Evolutionary conservation across 2,888 invertebrate genomes (phyloP).

Genomic region (Zele albiditarsus): DNA sequence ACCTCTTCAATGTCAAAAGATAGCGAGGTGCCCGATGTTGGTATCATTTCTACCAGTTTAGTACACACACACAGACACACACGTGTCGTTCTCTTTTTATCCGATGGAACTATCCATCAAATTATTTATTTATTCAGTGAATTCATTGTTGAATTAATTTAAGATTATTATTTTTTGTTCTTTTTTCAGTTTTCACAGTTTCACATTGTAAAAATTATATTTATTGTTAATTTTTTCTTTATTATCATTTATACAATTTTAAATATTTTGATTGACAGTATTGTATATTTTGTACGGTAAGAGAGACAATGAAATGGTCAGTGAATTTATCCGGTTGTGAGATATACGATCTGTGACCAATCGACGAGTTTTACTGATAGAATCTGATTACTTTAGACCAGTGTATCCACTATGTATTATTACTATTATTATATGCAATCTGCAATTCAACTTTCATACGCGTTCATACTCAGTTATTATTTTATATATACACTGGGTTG

Average conservation of each 20-base stretch:
- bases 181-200: background rate
- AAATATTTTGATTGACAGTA: background rate
- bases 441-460: conserved; percentile 33
- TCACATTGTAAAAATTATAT: background rate
- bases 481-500: background rate
- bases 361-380: conserved; percentile 58
- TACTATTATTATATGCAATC: conserved; percentile 21
- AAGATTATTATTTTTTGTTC: background rate
- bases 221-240: background rate
- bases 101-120: background rate
- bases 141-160: background rate
- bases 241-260: background rate
- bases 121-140: background rate
- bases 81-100: background rate
- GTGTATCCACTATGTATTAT: conserved; percentile 37
- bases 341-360: conserved; percentile 63
- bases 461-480: conserved; percentile 38
- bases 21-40: conserved; percentile 54
- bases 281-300: conserved; percentile 20
- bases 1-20: conserved; percentile 66
- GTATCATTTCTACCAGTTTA: background rate
- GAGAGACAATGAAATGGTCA: conserved; percentile 53
- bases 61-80: background rate
- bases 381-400: conserved; percentile 64
- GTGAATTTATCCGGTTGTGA: conserved; percentile 56